Evolutionary conservation across 2,888 invertebrate species (phyloP).

Genomic region (Agriopis leucophaearia): DNA sequence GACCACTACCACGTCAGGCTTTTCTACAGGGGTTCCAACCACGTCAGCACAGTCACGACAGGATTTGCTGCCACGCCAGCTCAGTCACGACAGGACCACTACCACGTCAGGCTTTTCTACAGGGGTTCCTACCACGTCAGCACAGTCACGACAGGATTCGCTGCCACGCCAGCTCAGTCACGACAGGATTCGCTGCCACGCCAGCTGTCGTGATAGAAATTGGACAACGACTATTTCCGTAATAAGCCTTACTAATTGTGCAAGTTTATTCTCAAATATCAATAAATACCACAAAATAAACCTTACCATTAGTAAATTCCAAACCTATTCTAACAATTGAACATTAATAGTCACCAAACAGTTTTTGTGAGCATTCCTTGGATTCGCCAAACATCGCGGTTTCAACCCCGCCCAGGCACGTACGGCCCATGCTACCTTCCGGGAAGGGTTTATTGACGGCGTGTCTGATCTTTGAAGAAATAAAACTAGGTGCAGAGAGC

Average conservation of each 20-base stretch:
- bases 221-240: neutral
- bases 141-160: no score
- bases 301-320: constrained; percentile 4
- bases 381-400: constrained; percentile 8
- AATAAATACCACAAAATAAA: neutral
- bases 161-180: no score
- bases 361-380: constrained; percentile 8
- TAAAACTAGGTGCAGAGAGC: neutral
- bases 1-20: no score
- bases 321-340: neutral
- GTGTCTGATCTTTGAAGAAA: neutral
- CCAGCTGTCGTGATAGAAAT: neutral
- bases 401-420: constrained; percentile 13
- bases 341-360: neutral
- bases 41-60: no score
- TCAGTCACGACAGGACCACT: no score
- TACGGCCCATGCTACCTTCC: constrained; percentile 1
- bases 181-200: neutral
- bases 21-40: no score
- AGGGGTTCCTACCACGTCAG: no score
- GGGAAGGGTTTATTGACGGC: constrained; percentile 10
- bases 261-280: neutral
- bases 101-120: no score
- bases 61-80: no score
- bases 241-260: neutral